Evolutionary conservation across 2,113 vertebrate species (phyloP), one percentile per base, ranked within the genome.

Genomic region (Chaenogobius annularis): DNA sequence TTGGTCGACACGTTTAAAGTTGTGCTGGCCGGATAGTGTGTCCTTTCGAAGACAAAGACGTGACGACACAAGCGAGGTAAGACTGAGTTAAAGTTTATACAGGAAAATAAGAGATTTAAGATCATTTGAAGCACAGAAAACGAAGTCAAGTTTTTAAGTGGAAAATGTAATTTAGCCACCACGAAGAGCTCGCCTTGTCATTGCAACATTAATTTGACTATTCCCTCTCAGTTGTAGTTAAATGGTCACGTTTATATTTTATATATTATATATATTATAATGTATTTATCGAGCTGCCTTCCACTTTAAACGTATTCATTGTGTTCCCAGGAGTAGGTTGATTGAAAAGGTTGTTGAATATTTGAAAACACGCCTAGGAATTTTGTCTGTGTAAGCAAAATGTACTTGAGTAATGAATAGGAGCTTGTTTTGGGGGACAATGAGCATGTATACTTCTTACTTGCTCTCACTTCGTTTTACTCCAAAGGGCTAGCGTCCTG

Each of bases 41-140:
- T 20, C 47, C 5, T 5, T 1, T 52, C 19, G 35, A 14, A 44
- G 40, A 56, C 47, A 58, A 11, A 69, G 35, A 71, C 22, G 52
- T 40, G 5, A 69, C 46, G 9, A 37, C 44, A 44, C 15, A 76
- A 5, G n/a, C 69, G 65, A 11, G 35, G 89, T 88, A 71, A 88
- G 90, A 74, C 0, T 43, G 15, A 23, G 0, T 73, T 17, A 2
- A 9, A 7, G 48, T 0, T 10, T 7, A 23, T 35, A 5, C 3
- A 0, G 8, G 61, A 79, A 63, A 35, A 15, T 1, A 0, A 11
- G 5, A 61, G 23, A 31, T 35, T 23, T 54, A 11, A 22, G 46
- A 7, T 55, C 0, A 50, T 58, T 5, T 58, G 22, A 46, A 72
- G 73, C 54, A 13, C 62, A 71, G 23, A 46, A 23, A 40, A 62